Percentiles rank a stretch among this genome's conserved stretches.
Evolutionary conservation across 1,140 invertebrate genomes (phyloP).

Genomic region (Neodiprion lecontei): DNA sequence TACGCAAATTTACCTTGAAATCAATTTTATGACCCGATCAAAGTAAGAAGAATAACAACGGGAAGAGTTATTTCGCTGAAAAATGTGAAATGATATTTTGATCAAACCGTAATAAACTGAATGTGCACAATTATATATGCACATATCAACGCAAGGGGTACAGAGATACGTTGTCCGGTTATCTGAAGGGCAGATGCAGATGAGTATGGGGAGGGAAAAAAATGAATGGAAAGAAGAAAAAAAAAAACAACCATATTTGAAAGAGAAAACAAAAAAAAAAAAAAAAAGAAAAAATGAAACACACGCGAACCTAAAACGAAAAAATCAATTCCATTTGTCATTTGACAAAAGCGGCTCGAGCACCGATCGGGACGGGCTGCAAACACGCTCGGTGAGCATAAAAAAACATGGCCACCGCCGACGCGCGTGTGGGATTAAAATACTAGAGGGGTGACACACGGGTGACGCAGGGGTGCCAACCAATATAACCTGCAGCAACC

Average conservation of each 20-base stretch:
- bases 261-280: not conserved
- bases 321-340: slow-evolving; percentile 4
- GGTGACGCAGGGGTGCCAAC: not conserved
- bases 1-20: no score
- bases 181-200: not conserved
- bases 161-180: not conserved
- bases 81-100: no score
- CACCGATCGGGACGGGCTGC: not conserved
- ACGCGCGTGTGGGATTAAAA: not conserved
- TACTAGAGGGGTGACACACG: slow-evolving; percentile 4
- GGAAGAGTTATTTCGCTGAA: no score
- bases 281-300: not conserved
- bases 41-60: no score
- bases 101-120: no score
- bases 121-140: no score
- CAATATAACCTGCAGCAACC: not conserved
- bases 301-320: no score
- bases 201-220: not conserved
- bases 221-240: not conserved
- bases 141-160: no score
- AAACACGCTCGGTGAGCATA: not conserved
- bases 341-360: not conserved
- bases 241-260: not conserved
- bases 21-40: no score
- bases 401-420: not conserved